These are phyloP conservation scores for Myopa testacea DNA, from an alignment of 2,888 invertebrate genomes.

Conservation along the genomic window DNA sequence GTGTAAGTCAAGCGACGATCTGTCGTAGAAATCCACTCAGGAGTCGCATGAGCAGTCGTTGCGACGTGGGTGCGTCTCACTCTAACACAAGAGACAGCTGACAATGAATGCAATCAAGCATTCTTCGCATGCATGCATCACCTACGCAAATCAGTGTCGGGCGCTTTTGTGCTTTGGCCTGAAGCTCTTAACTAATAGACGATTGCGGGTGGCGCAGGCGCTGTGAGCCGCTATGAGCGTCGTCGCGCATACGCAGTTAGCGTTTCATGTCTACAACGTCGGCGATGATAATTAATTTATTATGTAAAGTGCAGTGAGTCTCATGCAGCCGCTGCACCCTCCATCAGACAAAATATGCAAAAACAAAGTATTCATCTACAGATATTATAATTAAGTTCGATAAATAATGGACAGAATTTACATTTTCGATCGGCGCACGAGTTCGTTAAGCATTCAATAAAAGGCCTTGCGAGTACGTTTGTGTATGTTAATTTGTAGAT, in stretches of 20 bases:
- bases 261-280: neutral
- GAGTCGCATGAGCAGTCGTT: neutral
- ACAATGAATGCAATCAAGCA: neutral
- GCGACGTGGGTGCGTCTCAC: neutral
- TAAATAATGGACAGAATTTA: neutral
- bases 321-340: too few relatives aligned
- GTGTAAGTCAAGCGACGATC: conserved; percentile 18
- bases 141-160: conserved; percentile 26
- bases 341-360: neutral
- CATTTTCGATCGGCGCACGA: conserved; percentile 18
- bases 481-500: neutral
- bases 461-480: neutral
- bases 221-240: neutral
- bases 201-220: neutral
- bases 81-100: neutral
- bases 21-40: conserved; percentile 5
- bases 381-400: neutral
- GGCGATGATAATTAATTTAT: neutral
- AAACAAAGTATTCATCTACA: neutral
- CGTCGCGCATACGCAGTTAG: conserved; percentile 7
- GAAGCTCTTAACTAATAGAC: conserved; percentile 1
- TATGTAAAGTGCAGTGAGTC: too few relatives aligned
- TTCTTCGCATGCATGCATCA: conserved; percentile 22
- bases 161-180: conserved; percentile 2
- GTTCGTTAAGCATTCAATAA: neutral